A percentile compares a stretch with the other conserved stretches of the same genome.
These are phyloP conservation scores for Poecilia wingei DNA, from an alignment of 2,797 vertebrate species.

Conservation along the genomic window DNA sequence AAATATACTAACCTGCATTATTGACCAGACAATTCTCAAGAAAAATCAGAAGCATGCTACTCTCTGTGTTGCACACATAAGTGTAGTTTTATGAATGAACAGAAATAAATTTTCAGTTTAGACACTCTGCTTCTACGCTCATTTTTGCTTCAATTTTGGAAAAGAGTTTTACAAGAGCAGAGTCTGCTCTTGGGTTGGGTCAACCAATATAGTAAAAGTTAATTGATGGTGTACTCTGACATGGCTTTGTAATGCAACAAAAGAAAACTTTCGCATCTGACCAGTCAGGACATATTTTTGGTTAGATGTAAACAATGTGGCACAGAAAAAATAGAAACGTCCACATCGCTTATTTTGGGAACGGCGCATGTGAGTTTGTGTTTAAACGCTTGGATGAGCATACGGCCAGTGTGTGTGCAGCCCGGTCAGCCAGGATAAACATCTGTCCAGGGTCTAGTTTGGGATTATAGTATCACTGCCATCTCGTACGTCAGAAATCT, in stretches of 20 bases:
- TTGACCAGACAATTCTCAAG: background rate
- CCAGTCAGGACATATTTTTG: background rate
- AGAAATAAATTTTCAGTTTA: background rate
- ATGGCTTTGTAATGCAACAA: background rate
- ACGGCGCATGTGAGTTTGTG: conserved; percentile 6
- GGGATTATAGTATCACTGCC: conserved; percentile 38
- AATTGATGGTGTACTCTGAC: background rate
- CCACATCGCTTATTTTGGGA: conserved; percentile 40
- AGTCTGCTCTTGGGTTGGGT: background rate
- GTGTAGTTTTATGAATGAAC: background rate
- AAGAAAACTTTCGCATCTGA: conserved; percentile 10
- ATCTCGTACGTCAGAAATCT: conserved; percentile 53
- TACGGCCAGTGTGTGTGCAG: background rate
- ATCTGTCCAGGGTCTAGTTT: conserved; percentile 48
- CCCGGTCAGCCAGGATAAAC: conserved; percentile 48
- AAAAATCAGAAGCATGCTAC: background rate
- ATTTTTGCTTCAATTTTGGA: background rate
- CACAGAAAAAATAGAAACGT: conserved; percentile 6
- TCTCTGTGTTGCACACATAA: background rate
- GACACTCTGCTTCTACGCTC: background rate
- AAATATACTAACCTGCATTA: background rate
- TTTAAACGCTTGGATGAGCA: conserved; percentile 6
- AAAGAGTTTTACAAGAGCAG: background rate
- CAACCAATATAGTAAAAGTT: background rate
- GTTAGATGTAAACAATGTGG: conserved; percentile 16